Evolutionary conservation across 2,888 invertebrate genomes (phyloP), one percentile per base, ranked within the genome.

Genomic region (Athetis lepigone): DNA sequence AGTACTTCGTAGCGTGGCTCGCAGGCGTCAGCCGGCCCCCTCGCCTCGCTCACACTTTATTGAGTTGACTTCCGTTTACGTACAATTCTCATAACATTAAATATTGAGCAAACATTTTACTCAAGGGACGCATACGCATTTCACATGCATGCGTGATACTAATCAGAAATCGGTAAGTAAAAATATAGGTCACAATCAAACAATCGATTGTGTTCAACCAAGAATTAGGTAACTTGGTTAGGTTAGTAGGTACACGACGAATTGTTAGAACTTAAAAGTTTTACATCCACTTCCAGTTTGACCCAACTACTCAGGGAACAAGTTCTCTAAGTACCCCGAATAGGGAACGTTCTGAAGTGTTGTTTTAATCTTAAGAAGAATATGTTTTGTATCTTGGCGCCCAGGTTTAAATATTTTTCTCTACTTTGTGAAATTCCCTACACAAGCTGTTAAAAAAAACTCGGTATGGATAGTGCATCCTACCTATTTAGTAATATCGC

Each of bases 11-110:
- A 29, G 42, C n/a, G 27, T 33, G 33, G 33, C 33, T 33, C 33
- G 33, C 23, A 37, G 65, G 43, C 43, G 56, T 55, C 13, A 13
- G 33, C 65, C 37, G 85, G 67, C 83, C 83, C 81, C 81, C 83
- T 82, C 33, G 33, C 33, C 87, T 88, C 89, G 87, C 84, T 90
- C 88, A 85, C 85, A 88, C 86, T 89, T 88, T 86, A 89, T 85
- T 83, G 81, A 84, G 72, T 82, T 83, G 72, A 85, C 84, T 87
- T 90, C 87, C 87, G 85, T 83, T 87, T 82, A 81, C 81, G 79
- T 82, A 81, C 80, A 77, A 81, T 81, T 77, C 75, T 64, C 58
- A 49, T 67, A 45, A 55, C 13, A 33, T 51, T 55, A 43, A 61
- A 58, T 55, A 42, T 23, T 45, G 33, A 42, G 18, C 59, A 67